Percentiles rank a stretch among this genome's conserved stretches.
phyloP scores from a whole-genome alignment of 2,113 vertebrate species.

The Pomatostomus ruficeps region DNA sequence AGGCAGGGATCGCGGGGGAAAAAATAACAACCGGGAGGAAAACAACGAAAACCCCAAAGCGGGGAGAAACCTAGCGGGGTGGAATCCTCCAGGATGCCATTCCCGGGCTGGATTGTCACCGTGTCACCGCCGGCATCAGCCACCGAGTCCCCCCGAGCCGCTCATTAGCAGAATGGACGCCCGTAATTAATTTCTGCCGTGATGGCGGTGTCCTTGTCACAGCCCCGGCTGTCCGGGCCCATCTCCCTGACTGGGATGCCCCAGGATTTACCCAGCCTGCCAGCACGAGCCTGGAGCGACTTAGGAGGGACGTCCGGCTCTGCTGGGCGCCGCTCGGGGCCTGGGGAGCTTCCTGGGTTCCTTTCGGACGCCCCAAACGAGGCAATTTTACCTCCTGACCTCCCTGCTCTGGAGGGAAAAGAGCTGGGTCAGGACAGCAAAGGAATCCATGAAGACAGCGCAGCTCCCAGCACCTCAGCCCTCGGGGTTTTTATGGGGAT shows the following conservation, averaged over 20 bases:
- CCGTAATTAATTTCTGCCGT: slow-evolving; percentile 69
- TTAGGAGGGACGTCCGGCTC: slow-evolving; percentile 7
- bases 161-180: slow-evolving; percentile 60
- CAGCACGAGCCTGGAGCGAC: slow-evolving; percentile 12
- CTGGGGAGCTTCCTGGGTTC: not conserved
- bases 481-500: not conserved
- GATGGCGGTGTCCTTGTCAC: slow-evolving; percentile 76
- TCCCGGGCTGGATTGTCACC: not conserved
- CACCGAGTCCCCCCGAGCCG: slow-evolving; percentile 19
- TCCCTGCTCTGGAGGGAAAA: slow-evolving; percentile 13
- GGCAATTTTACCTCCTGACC: slow-evolving; percentile 37
- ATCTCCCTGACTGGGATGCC: slow-evolving; percentile 70
- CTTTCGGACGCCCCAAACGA: slow-evolving; percentile 17
- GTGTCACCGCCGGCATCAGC: not conserved
- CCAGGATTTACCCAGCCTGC: slow-evolving; percentile 43
- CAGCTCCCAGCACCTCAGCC: not conserved
- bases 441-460: slow-evolving; percentile 46
- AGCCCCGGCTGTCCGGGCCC: slow-evolving; percentile 62
- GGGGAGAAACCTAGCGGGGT: not conserved
- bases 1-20: not conserved
- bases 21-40: not conserved
- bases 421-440: slow-evolving; percentile 16
- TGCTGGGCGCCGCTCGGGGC: not conserved
- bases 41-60: not conserved
- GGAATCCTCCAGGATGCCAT: not conserved